phyloP scores from a whole-genome alignment of 2,888 invertebrate species.

The Troides oblongomaculatus region DNA sequence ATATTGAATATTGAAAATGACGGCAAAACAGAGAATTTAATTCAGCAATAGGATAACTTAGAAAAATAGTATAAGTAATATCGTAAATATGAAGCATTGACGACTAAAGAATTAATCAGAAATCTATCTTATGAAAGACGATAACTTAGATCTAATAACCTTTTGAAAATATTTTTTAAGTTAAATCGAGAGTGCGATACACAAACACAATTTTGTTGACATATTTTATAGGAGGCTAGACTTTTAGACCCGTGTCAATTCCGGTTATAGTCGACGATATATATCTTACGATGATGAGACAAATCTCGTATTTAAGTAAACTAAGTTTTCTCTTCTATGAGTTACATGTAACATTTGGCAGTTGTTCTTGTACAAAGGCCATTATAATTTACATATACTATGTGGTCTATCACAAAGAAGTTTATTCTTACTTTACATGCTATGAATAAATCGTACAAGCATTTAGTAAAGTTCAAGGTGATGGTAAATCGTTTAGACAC shows the following conservation, averaged over 20 bases:
- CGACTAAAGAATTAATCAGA: background rate
- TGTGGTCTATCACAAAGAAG: too few relatives aligned
- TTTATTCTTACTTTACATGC: background rate
- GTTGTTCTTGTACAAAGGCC: too few relatives aligned
- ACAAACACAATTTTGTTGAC: too few relatives aligned
- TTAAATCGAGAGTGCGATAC: too few relatives aligned
- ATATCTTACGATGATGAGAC: background rate
- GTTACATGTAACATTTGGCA: too few relatives aligned
- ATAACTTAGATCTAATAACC: background rate
- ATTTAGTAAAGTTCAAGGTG: background rate
- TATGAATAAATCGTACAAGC: background rate
- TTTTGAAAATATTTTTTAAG: too few relatives aligned
- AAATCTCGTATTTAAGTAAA: background rate
- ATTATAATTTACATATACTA: too few relatives aligned
- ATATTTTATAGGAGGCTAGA: too few relatives aligned
- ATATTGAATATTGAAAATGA: too few relatives aligned
- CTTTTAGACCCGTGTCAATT: background rate
- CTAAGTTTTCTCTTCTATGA: too few relatives aligned
- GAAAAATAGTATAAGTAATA: background rate
- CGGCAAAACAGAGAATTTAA: too few relatives aligned
- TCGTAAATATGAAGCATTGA: background rate
- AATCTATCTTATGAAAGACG: background rate
- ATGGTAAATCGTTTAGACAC: background rate
- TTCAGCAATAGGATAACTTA: too few relatives aligned
- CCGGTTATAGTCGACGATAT: background rate